A percentile compares a stretch with the other conserved stretches of the same genome.
Conservation (phyloP, 2,113 vertebrate genomes). For the Telmatochromis brachygnathus region DNA sequence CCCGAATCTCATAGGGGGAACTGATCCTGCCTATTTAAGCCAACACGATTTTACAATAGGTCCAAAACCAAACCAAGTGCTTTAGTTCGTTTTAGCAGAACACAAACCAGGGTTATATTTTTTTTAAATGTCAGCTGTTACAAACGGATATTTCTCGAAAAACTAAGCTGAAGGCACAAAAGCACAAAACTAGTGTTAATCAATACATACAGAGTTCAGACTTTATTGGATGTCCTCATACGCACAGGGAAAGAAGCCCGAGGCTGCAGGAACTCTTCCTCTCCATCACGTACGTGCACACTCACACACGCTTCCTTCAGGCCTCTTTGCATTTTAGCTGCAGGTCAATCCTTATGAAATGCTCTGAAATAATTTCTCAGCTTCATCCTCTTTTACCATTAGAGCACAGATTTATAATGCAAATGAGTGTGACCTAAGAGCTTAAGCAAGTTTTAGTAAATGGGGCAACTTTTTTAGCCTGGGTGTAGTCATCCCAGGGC, state of each 20-base stretch:
- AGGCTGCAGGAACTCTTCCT: conserved; percentile 1
- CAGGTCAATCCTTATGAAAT: conserved; percentile 60
- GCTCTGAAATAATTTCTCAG: conserved; percentile 51
- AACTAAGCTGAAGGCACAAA: background rate
- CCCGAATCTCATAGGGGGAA: background rate
- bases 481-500: background rate
- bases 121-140: background rate
- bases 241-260: background rate
- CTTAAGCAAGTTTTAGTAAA: background rate
- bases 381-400: conserved; percentile 24
- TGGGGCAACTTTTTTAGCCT: conserved; percentile 7
- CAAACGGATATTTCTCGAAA: background rate
- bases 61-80: background rate
- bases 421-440: background rate
- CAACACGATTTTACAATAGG: background rate
- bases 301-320: background rate
- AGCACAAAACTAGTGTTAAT: background rate
- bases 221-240: background rate
- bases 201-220: background rate
- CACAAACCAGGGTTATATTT: background rate
- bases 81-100: background rate
- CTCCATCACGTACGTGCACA: background rate
- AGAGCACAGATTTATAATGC: conserved; percentile 7
- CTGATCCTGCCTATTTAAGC: background rate
- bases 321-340: conserved; percentile 18